Conservation (phyloP, 1,140 invertebrate genomes). For the Ips nitidus region DNA sequence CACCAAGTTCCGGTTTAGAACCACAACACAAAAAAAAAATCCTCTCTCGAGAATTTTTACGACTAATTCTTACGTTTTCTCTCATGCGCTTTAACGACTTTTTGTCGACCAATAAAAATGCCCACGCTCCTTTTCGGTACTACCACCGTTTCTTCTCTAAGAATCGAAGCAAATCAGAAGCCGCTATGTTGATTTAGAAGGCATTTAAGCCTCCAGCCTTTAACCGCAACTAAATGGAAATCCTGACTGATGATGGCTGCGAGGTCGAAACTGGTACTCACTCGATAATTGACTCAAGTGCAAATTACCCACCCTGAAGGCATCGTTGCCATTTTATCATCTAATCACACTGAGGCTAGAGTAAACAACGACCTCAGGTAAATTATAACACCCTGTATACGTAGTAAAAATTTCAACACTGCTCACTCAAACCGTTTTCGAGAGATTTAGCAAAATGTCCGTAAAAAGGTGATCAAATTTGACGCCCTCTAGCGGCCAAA, state of each 20-base stretch:
- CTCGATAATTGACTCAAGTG: no score
- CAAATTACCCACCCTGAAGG: no score
- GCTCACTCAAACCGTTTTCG: no score
- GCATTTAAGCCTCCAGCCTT: not conserved
- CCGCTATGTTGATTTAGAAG: not conserved
- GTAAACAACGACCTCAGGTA: no score
- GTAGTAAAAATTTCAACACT: no score
- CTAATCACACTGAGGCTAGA: no score
- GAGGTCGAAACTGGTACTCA: not conserved
- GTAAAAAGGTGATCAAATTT: no score
- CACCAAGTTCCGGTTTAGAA: not conserved
- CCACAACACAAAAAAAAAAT: not conserved
- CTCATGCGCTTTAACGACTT: not conserved
- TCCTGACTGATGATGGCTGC: not conserved
- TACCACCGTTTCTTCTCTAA: not conserved
- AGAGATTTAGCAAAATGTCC: no score
- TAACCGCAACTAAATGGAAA: not conserved
- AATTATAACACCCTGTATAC: no score
- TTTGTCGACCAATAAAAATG: not conserved
- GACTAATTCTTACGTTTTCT: conserved; percentile 11
- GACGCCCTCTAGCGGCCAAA: no score
- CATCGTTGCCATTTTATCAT: no score
- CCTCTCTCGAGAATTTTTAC: conserved; percentile 8
- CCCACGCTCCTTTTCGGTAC: not conserved
- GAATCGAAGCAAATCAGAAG: not conserved